Evolutionary conservation across 2,888 invertebrate species (phyloP).

Genomic region (Drosophila crucigera): DNA sequence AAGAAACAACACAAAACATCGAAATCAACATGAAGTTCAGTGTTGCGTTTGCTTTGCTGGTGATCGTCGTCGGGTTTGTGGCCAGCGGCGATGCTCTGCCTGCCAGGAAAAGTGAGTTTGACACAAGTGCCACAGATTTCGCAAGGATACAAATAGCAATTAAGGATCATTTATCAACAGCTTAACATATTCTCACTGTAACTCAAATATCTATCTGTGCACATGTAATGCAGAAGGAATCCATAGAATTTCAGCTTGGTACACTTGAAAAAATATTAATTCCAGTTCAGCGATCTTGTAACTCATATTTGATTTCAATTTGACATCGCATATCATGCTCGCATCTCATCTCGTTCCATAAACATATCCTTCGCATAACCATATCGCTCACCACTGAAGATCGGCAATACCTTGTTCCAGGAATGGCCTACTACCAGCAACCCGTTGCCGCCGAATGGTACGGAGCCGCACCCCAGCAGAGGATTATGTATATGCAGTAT

Average conservation of each 20-base stretch:
- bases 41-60: constrained; percentile 74
- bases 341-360: constrained; percentile 16
- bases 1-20: constrained; percentile 1
- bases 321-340: not conserved
- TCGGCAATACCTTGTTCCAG: constrained; percentile 73
- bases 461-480: constrained; percentile 70
- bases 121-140: constrained; percentile 10
- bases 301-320: not conserved
- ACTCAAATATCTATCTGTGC: not conserved
- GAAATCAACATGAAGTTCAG: constrained; percentile 77
- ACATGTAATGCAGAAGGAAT: not conserved
- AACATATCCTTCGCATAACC: constrained; percentile 1
- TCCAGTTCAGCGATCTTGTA: not conserved
- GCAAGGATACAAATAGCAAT: constrained; percentile 5
- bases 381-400: constrained; percentile 52
- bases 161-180: not conserved
- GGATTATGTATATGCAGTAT: constrained; percentile 84
- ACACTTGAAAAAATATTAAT: not conserved
- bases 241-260: not conserved
- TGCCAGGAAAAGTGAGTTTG: constrained; percentile 81
- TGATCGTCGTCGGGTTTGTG: constrained; percentile 77
- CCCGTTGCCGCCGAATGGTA: constrained; percentile 82
- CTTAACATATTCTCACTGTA: not conserved
- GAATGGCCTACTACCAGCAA: constrained; percentile 83
- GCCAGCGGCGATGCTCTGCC: constrained; percentile 79